Evolutionary conservation across 2,888 invertebrate species (phyloP).

Genomic region (Onchidella celtica): DNA sequence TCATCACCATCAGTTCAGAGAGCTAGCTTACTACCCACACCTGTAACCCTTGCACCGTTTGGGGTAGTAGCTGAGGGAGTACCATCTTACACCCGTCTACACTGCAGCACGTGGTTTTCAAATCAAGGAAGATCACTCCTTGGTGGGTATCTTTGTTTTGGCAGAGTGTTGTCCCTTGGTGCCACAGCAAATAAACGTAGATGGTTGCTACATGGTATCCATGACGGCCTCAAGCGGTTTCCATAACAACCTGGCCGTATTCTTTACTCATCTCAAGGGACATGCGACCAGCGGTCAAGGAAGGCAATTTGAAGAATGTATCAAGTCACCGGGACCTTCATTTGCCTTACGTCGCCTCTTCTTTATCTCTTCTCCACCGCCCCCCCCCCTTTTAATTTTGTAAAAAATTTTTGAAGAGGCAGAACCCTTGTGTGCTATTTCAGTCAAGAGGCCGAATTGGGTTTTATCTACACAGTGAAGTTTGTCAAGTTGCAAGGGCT

Average conservation of each 20-base stretch:
- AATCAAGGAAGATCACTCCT: not conserved
- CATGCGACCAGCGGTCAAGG: not conserved
- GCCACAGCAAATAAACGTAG: not conserved
- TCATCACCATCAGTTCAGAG: no score
- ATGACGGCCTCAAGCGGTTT: not conserved
- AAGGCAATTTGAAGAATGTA: not conserved
- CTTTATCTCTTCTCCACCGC: no score
- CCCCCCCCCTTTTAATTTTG: no score
- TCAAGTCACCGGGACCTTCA: no score
- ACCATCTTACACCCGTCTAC: not conserved
- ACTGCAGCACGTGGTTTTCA: not conserved
- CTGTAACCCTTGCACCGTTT: no score
- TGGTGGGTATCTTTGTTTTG: constrained; percentile 4
- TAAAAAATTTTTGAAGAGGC: no score
- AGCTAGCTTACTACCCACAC: no score
- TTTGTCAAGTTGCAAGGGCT: no score
- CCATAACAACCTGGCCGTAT: not conserved
- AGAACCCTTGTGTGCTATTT: no score
- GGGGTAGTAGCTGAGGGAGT: not conserved
- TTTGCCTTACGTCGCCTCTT: no score
- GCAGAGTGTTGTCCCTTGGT: not conserved
- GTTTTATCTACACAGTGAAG: no score
- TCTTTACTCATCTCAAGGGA: not conserved
- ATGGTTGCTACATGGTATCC: not conserved
- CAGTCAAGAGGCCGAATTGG: no score